Conservation (phyloP, 2,113 vertebrate genomes). For the Tursiops truncatus region DNA sequence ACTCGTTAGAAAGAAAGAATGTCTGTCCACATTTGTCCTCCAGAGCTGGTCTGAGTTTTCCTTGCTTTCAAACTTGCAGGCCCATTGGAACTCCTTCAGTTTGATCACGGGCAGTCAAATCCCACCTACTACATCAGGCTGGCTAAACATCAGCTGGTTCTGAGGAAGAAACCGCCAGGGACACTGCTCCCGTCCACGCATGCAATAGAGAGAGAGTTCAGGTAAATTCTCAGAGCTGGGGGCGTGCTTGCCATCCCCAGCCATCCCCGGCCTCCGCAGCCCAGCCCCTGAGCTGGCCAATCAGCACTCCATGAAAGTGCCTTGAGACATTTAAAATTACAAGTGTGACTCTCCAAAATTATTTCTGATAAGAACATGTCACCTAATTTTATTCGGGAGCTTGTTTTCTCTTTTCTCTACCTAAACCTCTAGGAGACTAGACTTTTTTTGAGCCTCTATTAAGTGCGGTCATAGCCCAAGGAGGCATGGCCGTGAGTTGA, state of each 20-base stretch:
- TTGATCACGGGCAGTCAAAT: slow-evolving; percentile 80
- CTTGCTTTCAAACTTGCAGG: slow-evolving; percentile 75
- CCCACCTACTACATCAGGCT: slow-evolving; percentile 81
- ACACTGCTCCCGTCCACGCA: slow-evolving; percentile 69
- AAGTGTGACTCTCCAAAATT: neutral
- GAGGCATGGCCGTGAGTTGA: neutral
- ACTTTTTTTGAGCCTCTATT: neutral
- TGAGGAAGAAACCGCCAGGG: slow-evolving; percentile 85
- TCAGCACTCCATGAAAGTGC: neutral
- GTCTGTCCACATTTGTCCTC: neutral
- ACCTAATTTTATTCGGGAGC: neutral
- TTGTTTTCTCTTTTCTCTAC: neutral
- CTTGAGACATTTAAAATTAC: neutral
- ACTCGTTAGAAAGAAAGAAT: neutral
- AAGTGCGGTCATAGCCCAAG: neutral
- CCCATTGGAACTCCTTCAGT: slow-evolving; percentile 80
- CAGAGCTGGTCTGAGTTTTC: neutral
- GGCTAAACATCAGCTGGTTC: slow-evolving; percentile 80
- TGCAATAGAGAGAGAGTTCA: slow-evolving; percentile 84
- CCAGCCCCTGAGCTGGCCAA: neutral
- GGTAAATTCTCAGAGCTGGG: slow-evolving; percentile 74
- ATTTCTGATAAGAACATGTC: neutral
- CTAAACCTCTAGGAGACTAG: neutral
- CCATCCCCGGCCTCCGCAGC: rapidly evolving
- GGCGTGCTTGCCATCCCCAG: rapidly evolving